These are phyloP conservation scores for zebrafish (Danio rerio) DNA, from an alignment of 2,113 vertebrate genomes.

Conservation along the genomic window DNA sequence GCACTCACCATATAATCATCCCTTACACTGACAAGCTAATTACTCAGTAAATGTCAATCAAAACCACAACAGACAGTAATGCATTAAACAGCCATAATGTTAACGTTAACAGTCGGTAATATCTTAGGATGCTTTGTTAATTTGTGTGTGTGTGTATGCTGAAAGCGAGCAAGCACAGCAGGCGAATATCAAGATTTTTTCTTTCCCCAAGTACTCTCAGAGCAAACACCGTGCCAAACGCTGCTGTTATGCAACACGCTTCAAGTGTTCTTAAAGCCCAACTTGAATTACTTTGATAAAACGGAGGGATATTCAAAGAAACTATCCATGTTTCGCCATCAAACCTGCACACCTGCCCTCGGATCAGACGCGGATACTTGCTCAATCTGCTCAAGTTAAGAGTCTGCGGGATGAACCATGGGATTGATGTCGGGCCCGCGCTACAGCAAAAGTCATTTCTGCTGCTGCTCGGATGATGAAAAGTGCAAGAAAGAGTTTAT, in stretches of 20 bases:
- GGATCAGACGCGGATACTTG: neutral
- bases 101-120: conserved; percentile 21
- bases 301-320: neutral
- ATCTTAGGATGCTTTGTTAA: conserved; percentile 40
- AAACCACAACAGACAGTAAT: conserved; percentile 34
- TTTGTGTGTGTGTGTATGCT: conserved; percentile 41
- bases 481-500: conserved; percentile 55
- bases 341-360: conserved; percentile 1
- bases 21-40: conserved; percentile 36
- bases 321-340: neutral
- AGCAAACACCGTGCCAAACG: neutral
- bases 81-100: conserved; percentile 17
- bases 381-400: conserved; percentile 38
- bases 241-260: conserved; percentile 22
- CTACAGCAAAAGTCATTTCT: conserved; percentile 62
- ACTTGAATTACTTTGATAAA: neutral
- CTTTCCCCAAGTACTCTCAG: neutral
- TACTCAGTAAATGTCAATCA: conserved; percentile 50
- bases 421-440: conserved; percentile 47
- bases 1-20: conserved; percentile 9
- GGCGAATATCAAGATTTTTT: conserved; percentile 24
- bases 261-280: conserved; percentile 29
- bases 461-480: conserved; percentile 57
- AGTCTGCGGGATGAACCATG: conserved; percentile 1
- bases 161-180: conserved; percentile 41